Percentiles rank a stretch among this genome's conserved stretches.
These are phyloP conservation scores for Cantharis flavilabris DNA, from an alignment of 2,888 invertebrate genomes.

Conservation along the genomic window DNA sequence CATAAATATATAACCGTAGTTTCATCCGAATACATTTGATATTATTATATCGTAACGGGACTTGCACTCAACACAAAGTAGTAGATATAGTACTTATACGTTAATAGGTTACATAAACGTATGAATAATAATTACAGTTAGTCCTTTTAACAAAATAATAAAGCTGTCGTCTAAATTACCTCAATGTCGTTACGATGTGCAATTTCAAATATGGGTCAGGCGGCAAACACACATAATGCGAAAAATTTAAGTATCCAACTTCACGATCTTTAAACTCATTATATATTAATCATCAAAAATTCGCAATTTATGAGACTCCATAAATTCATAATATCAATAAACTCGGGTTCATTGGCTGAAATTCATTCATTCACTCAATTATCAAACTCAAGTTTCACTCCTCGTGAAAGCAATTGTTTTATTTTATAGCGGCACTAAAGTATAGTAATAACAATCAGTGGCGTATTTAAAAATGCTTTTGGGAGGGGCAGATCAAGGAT, in stretches of 20 bases:
- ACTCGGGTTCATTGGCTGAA: no score
- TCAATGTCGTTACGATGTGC: not conserved
- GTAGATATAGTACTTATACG: not conserved
- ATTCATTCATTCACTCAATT: no score
- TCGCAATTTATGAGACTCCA: no score
- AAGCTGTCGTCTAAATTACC: not conserved
- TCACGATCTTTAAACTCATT: not conserved
- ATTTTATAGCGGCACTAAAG: no score
- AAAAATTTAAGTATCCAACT: not conserved
- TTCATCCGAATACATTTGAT: constrained; percentile 9
- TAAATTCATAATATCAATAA: no score
- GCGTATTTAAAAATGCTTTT: no score
- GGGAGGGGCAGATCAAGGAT: no score
- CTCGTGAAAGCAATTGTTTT: no score
- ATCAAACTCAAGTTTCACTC: no score
- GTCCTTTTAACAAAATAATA: not conserved
- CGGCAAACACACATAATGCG: not conserved
- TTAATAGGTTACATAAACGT: constrained; percentile 7
- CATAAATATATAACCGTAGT: constrained; percentile 25
- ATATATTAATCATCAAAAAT: not conserved
- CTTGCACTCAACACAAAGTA: not conserved
- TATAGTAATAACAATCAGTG: no score
- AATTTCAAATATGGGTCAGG: not conserved
- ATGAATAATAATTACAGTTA: not conserved
- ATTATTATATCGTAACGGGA: constrained; percentile 10